These are phyloP conservation scores for Cassiopea xamachana DNA, from an alignment of 30 jellyfish, hydroid and myxozoan species.

Conservation along the genomic window DNA sequence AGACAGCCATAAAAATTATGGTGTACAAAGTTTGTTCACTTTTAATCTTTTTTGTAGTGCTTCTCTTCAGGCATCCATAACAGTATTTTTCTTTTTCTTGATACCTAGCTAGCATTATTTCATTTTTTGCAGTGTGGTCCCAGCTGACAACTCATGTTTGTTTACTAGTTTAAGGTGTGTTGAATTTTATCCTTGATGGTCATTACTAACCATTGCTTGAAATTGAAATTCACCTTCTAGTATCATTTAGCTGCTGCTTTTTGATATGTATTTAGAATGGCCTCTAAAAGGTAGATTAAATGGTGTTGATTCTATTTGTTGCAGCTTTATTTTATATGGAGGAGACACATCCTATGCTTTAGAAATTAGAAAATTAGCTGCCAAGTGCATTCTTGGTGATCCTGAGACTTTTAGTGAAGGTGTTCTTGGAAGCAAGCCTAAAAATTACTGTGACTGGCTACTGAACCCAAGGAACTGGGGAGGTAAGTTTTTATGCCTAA, in stretches of 20 bases:
- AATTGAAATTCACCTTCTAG: not conserved
- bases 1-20: too few species aligned
- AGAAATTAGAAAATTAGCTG: conserved; percentile 78
- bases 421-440: conserved; percentile 76
- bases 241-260: too few species aligned
- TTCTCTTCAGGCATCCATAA: too few species aligned
- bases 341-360: conserved; percentile 74
- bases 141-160: conserved; percentile 94
- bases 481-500: conserved; percentile 49
- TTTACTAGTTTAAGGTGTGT: conserved; percentile 91
- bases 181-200: not conserved
- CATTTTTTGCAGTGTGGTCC: conserved; percentile 72
- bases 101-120: not conserved
- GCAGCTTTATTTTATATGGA: conserved; percentile 53
- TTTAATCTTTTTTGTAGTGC: too few species aligned
- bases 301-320: not conserved
- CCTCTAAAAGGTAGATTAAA: too few species aligned
- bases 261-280: too few species aligned
- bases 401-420: conserved; percentile 81
- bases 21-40: too few species aligned
- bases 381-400: conserved; percentile 74
- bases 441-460: conserved; percentile 87
- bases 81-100: too few species aligned
- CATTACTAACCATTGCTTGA: too few species aligned
- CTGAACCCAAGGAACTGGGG: conserved; percentile 86